These are phyloP conservation scores for Columba livia DNA, from an alignment of 2,113 vertebrate species.

Conservation along the genomic window DNA sequence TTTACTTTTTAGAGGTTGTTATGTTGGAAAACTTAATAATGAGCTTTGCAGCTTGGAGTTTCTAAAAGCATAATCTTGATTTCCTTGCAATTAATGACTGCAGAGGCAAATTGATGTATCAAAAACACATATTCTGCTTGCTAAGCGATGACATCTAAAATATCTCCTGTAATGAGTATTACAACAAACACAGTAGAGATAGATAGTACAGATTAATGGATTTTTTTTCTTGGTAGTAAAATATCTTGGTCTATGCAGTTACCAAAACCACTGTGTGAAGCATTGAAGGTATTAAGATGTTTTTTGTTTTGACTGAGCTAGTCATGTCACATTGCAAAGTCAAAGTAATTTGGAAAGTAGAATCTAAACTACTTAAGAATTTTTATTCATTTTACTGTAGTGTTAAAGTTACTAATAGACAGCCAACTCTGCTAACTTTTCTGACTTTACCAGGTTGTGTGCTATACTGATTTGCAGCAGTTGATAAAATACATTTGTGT, in stretches of 20 bases:
- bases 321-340: not conserved
- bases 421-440: not conserved
- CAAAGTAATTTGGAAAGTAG: not conserved
- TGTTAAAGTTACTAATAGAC: not conserved
- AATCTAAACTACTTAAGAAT: not conserved
- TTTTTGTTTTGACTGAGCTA: not conserved
- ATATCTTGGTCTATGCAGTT: not conserved
- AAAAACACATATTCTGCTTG: constrained; percentile 12
- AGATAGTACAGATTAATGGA: not conserved
- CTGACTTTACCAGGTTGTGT: not conserved
- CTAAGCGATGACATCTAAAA: not conserved
- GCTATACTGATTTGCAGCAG: not conserved
- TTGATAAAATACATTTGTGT: not conserved
- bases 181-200: not conserved
- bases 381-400: not conserved
- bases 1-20: constrained; percentile 13
- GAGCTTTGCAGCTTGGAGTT: constrained; percentile 15
- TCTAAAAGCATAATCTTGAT: constrained; percentile 18
- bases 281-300: not conserved
- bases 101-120: constrained; percentile 13
- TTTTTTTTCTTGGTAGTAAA: not conserved
- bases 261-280: not conserved
- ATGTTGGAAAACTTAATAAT: constrained; percentile 16
- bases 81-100: constrained; percentile 48
- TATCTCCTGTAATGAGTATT: constrained; percentile 35